These are phyloP conservation scores for Protodeltote pygarga DNA, from an alignment of 2,888 invertebrate species.

Conservation along the genomic window DNA sequence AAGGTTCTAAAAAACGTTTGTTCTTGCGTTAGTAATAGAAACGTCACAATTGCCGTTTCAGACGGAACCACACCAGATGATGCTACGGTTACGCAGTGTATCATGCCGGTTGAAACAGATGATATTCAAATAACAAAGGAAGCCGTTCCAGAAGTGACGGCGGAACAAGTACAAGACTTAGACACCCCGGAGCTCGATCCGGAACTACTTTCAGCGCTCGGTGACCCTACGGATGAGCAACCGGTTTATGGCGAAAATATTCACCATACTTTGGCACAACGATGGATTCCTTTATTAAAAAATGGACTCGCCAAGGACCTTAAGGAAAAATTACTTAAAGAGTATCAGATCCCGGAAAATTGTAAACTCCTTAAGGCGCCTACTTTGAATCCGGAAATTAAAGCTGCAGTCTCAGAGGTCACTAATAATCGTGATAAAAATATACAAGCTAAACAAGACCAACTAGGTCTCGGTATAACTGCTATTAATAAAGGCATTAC, in stretches of 20 bases:
- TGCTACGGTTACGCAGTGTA: neutral
- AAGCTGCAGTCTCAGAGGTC: neutral
- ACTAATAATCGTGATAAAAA: neutral
- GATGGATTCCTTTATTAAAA: neutral
- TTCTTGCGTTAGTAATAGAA: neutral
- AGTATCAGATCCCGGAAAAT: neutral
- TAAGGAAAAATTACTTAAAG: neutral
- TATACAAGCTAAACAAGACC: constrained; percentile 1
- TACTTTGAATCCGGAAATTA: neutral
- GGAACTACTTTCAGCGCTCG: neutral
- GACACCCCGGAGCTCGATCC: neutral
- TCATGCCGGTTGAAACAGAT: no score
- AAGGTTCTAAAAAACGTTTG: neutral
- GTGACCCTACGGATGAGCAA: neutral
- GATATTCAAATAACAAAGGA: no score
- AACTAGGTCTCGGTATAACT: constrained; percentile 1
- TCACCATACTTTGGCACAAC: neutral
- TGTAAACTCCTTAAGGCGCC: neutral
- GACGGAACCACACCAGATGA: neutral
- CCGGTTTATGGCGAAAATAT: neutral
- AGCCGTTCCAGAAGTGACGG: neutral
- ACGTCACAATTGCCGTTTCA: constrained; percentile 1
- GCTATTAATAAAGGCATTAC: neutral
- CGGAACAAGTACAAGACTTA: neutral
- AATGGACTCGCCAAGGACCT: neutral